Evolutionary conservation across 1,140 invertebrate genomes (phyloP), one percentile per base, ranked within the genome.

Genomic region (Whitmania pigra): DNA sequence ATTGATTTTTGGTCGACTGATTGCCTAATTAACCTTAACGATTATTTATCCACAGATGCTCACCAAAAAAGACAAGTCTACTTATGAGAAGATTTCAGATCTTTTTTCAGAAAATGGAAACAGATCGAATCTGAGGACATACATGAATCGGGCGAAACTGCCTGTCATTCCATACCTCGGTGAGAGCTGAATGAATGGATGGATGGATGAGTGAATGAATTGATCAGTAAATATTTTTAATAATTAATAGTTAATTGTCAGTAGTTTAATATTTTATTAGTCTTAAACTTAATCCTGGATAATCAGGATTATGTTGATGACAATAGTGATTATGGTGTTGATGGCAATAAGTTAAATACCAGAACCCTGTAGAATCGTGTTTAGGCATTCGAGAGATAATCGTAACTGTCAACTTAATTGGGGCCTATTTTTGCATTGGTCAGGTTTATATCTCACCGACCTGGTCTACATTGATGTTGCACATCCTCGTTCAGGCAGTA

Each of bases 161-260:
- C 92, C 92, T 5, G 94, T 92, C 79, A 93, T 96, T 81, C 93
- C 93, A 54, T 94, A 94, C 83, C 86, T 96, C 80, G 92, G 90
- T 89, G 81, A 83, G 81, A 76, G 60, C 22, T 18, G 63, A 67
- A 17, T 67, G 63, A 67, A 60, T n/a, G n/a, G n/a, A n/a, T n/a
- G n/a, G n/a, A n/a, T n/a, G n/a, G n/a, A n/a, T n/a, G n/a, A n/a
- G n/a, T n/a, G n/a, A n/a, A n/a, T n/a, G n/a, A n/a, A n/a, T n/a
- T n/a, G n/a, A n/a, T n/a, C n/a, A n/a, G n/a, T n/a, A n/a, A n/a
- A n/a, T n/a, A n/a, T n/a, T n/a, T n/a, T n/a, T n/a, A n/a, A n/a
- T n/a, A n/a, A n/a, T n/a, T n/a, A n/a, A n/a, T n/a, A n/a, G n/a
- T n/a, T n/a, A n/a, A n/a, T n/a, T n/a, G n/a, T n/a, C n/a, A n/a